Percentiles rank a stretch among this genome's conserved stretches.
These are phyloP conservation scores for Myxocyprinus asiaticus DNA, from an alignment of 2,113 vertebrate genomes.

Conservation along the genomic window DNA sequence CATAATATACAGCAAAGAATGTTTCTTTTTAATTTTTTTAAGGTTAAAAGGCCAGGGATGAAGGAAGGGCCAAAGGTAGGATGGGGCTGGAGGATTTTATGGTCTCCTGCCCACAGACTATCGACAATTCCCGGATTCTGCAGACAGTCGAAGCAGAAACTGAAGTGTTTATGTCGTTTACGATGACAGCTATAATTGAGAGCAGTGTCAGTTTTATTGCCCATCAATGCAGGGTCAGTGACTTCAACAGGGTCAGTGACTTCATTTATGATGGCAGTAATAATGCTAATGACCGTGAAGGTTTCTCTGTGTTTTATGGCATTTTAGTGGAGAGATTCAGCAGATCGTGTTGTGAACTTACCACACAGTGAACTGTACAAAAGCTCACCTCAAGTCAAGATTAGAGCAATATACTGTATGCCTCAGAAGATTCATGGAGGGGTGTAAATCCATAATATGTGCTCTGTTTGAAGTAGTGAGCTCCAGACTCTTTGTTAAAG, in stretches of 20 bases:
- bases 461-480: constrained; percentile 19
- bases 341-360: constrained; percentile 1
- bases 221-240: constrained; percentile 15
- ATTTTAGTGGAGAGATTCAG: neutral
- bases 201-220: constrained; percentile 13
- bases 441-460: constrained; percentile 19
- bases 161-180: constrained; percentile 21
- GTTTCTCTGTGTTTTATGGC: neutral
- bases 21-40: neutral
- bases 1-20: neutral
- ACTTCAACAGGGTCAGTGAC: constrained; percentile 10
- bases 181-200: neutral
- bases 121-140: neutral
- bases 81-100: neutral
- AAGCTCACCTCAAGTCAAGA: neutral
- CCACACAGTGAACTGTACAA: neutral
- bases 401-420: no score
- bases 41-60: no score
- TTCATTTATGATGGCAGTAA: constrained; percentile 20
- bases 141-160: neutral
- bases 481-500: constrained; percentile 8
- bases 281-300: neutral
- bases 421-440: neutral
- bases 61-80: neutral
- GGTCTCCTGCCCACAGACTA: neutral